phyloP scores from a whole-genome alignment of 2,888 invertebrate species.

The Glyphotaelius pellucidus region DNA sequence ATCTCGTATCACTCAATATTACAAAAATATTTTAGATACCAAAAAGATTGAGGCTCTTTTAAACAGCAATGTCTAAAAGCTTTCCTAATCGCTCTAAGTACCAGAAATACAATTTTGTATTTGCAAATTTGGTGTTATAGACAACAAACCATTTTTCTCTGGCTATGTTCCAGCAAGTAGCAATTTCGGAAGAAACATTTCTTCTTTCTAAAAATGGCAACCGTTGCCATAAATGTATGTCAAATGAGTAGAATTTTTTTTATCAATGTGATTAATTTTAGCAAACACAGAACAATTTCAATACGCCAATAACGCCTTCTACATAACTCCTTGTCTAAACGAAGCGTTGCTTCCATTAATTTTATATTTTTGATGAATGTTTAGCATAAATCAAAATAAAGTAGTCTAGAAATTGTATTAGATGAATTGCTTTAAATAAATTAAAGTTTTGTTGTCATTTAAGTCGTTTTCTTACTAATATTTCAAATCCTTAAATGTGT shows the following conservation, averaged over 20 bases:
- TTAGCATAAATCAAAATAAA: no score
- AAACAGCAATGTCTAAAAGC: no score
- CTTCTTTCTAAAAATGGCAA: background rate
- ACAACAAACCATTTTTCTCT: background rate
- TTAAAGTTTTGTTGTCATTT: no score
- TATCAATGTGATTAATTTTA: background rate
- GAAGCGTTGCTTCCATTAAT: background rate
- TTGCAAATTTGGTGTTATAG: background rate
- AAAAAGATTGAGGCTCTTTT: no score
- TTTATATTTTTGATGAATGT: background rate
- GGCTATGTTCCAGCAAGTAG: background rate
- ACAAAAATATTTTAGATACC: background rate
- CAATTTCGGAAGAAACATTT: background rate
- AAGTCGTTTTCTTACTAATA: no score
- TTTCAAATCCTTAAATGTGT: no score
- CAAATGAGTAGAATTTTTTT: background rate
- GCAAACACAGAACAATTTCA: background rate
- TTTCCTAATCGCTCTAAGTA: background rate
- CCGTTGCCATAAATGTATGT: background rate
- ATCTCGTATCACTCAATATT: background rate
- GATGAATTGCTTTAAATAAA: no score
- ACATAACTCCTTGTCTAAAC: no score
- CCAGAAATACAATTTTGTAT: background rate
- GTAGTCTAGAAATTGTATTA: no score
- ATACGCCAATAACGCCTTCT: no score